Evolutionary conservation across 2,797 vertebrate species (phyloP), one percentile per base, ranked within the genome.

Genomic region (Pogoniulus pusillus): DNA sequence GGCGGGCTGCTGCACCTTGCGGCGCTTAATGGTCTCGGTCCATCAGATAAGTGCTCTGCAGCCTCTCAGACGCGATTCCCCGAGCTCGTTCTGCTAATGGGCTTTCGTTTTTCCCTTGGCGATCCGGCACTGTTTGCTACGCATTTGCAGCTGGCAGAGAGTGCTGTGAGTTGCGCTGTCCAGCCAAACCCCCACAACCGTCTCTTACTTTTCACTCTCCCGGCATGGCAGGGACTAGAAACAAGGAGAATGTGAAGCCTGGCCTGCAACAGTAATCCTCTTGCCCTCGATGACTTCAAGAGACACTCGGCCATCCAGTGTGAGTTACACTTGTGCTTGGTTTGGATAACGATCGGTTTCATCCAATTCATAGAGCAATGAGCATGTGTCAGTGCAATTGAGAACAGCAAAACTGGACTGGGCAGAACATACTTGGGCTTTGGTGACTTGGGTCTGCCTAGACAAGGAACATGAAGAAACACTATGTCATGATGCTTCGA

Each of bases 21-120:
- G 71, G 87, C 96, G 32, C 96, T 97, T 97, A 97, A 96, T 95
- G 95, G 95, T 88, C 90, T 95, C 79, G 2, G 73, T 96, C 82
- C 89, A 88, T 90, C 91, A 95, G 96, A 85, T 97, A 98, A 98
- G 97, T 98, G 97, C 97, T 97, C 94, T 96, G 93, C 93, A 49
- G 91, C 83, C 93, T 97, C 95, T 89, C 92, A 81, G 74, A 90
- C 96, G 95, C 90, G 86, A 93, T 96, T 97, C 82, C 80, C 90
- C 93, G 59, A 92, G 91, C 95, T 97, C 82, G 74, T 66, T 54
- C 93, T 68, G 83, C 96, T 98, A 98, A 98, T 98, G 97, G 97
- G 92, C 95, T 96, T 95, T 88, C 70, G 58, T 92, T 94, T 96
- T 91, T 97, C 98, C 97, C 97, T 93, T 96, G 97, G 92, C 89